phyloP scores from a whole-genome alignment of 2,113 vertebrate species.

The Channa maculata region DNA sequence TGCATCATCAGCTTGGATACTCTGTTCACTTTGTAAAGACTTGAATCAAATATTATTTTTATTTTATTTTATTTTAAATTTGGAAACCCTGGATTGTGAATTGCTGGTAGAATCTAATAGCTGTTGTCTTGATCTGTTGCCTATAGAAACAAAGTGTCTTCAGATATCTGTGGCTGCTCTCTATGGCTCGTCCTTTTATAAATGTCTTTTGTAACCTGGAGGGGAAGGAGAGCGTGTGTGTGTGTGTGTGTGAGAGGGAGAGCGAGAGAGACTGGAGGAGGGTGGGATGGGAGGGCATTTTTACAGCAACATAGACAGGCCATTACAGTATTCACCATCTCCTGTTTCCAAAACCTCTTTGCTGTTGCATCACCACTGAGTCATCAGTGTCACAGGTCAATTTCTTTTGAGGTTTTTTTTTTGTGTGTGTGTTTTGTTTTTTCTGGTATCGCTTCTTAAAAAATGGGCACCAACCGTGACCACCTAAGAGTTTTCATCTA shows the following conservation, averaged over 20 bases:
- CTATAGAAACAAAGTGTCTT: conserved; percentile 55
- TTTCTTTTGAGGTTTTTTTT: too few relatives aligned
- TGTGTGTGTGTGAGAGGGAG: conserved; percentile 1
- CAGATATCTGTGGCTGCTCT: conserved; percentile 46
- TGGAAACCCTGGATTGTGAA: neutral
- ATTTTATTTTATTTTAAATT: too few relatives aligned
- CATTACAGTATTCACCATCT: conserved; percentile 33
- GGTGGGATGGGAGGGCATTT: conserved; percentile 2
- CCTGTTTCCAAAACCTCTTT: too few relatives aligned
- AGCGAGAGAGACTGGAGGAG: neutral
- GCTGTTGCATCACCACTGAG: neutral
- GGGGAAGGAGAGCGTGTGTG: conserved; percentile 6
- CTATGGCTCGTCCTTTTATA: conserved; percentile 65
- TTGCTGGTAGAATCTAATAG: neutral
- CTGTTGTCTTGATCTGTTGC: conserved; percentile 63
- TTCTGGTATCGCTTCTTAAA: too few relatives aligned
- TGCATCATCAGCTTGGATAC: too few relatives aligned
- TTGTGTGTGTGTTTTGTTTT: too few relatives aligned
- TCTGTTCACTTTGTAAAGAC: too few relatives aligned
- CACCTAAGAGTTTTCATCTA: too few relatives aligned
- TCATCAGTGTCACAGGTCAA: neutral
- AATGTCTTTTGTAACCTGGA: conserved; percentile 70
- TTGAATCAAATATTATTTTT: too few relatives aligned
- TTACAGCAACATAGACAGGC: conserved; percentile 23
- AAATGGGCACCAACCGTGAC: too few relatives aligned